phyloP scores from a whole-genome alignment of 2,888 invertebrate genomes.

The Euplexia lucipara region DNA sequence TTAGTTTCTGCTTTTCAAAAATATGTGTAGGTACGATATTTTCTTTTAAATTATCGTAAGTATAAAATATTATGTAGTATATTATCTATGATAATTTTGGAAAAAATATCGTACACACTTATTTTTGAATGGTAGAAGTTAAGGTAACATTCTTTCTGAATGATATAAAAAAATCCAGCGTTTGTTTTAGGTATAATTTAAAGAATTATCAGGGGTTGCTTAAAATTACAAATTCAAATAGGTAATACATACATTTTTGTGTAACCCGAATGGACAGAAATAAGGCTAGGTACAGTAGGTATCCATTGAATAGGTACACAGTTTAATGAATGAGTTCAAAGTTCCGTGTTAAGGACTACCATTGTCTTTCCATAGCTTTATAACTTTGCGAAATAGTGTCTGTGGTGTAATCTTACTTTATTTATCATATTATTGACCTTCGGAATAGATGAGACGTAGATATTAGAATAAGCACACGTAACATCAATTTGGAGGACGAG shows the following conservation, averaged over 20 bases:
- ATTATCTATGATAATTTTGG: too few relatives aligned
- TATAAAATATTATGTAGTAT: too few relatives aligned
- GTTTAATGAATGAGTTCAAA: constrained; percentile 20
- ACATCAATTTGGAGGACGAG: constrained; percentile 33
- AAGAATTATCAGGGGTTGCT: constrained; percentile 11
- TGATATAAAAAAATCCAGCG: constrained; percentile 12
- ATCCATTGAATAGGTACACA: constrained; percentile 15
- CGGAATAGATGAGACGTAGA: constrained; percentile 33
- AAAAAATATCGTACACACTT: too few relatives aligned
- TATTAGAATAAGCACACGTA: constrained; percentile 21
- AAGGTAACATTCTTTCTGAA: constrained; percentile 29
- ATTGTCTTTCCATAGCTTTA: constrained; percentile 9
- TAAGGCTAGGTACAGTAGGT: background rate
- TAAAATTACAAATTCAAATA: constrained; percentile 1
- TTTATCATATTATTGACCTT: constrained; percentile 32
- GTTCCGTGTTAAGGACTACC: constrained; percentile 1
- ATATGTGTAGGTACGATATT: too few relatives aligned
- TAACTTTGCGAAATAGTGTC: constrained; percentile 1
- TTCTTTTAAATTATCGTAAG: too few relatives aligned
- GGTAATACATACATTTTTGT: background rate
- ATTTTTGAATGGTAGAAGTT: too few relatives aligned
- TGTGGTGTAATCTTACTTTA: constrained; percentile 1
- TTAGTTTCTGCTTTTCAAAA: too few relatives aligned
- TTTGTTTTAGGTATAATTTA: constrained; percentile 9
- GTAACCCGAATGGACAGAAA: background rate